A percentile compares a stretch with the other conserved stretches of the same genome.
Evolutionary conservation across 2,888 invertebrate species (phyloP).

Genomic region (Cephus rjabovi): DNA sequence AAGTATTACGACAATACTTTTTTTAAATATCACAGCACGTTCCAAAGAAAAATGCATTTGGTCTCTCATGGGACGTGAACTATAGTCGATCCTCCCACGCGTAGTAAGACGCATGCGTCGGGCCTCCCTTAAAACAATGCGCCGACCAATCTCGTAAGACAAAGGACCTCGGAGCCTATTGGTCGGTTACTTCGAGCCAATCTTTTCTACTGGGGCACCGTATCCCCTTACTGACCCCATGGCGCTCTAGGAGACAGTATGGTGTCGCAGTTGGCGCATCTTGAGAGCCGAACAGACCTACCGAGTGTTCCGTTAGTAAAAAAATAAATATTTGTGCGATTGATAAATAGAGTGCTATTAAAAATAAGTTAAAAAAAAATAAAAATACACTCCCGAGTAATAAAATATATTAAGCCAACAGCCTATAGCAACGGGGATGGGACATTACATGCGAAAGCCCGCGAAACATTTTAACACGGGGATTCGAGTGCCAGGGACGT

Average conservation of each 20-base stretch:
- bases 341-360: too few species aligned
- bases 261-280: neutral
- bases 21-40: rapidly evolving
- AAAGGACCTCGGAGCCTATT: conserved; percentile 60
- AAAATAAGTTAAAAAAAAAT: too few species aligned
- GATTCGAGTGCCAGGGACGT: too few species aligned
- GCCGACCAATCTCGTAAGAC: conserved; percentile 64
- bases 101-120: conserved; percentile 58
- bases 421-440: too few species aligned
- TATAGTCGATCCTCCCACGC: conserved; percentile 61
- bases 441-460: too few species aligned
- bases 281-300: too few species aligned
- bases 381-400: too few species aligned
- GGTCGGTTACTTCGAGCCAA: conserved; percentile 56
- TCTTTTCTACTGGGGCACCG: conserved; percentile 41
- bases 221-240: conserved; percentile 5
- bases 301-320: too few species aligned
- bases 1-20: too few species aligned
- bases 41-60: neutral
- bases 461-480: too few species aligned
- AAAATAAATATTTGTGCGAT: too few species aligned
- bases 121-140: conserved; percentile 64
- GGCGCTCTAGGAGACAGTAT: conserved; percentile 15
- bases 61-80: conserved; percentile 43
- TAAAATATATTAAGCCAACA: too few species aligned